Conservation (phyloP, 2,797 vertebrate species). For the Syngnathus rostellatus region DNA sequence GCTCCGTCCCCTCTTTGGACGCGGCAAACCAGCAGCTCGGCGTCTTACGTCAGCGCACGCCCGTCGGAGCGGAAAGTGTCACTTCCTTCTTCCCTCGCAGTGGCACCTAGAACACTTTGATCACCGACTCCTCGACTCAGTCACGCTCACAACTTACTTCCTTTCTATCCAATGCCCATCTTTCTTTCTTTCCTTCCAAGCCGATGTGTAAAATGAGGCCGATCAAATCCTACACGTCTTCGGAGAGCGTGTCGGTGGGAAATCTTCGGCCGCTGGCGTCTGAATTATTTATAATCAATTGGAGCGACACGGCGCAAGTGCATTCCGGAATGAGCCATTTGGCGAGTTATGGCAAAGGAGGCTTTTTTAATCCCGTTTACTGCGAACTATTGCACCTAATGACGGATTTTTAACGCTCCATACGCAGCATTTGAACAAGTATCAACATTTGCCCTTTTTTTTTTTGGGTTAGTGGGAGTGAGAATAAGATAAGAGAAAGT, state of each 20-base stretch:
- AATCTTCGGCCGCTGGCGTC: not conserved
- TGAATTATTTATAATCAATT: constrained; percentile 71
- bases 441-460: not conserved
- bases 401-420: no score
- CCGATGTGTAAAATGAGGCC: not conserved
- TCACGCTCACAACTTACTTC: not conserved
- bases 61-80: not conserved
- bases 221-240: not conserved
- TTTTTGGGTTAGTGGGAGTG: not conserved
- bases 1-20: not conserved
- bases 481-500: constrained; percentile 5
- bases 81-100: not conserved
- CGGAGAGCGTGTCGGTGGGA: not conserved
- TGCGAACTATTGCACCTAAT: constrained; percentile 24
- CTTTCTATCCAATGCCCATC: not conserved
- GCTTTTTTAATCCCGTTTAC: constrained; percentile 61
- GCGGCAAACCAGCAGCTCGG: not conserved
- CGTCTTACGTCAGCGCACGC: not conserved
- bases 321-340: constrained; percentile 64
- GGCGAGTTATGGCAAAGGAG: constrained; percentile 44
- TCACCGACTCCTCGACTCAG: not conserved
- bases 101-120: not conserved
- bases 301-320: constrained; percentile 48
- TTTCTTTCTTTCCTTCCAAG: not conserved
- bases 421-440: no score